Evolutionary conservation across 2,888 invertebrate species (phyloP).

Genomic region (Gnatocerus cornutus): DNA sequence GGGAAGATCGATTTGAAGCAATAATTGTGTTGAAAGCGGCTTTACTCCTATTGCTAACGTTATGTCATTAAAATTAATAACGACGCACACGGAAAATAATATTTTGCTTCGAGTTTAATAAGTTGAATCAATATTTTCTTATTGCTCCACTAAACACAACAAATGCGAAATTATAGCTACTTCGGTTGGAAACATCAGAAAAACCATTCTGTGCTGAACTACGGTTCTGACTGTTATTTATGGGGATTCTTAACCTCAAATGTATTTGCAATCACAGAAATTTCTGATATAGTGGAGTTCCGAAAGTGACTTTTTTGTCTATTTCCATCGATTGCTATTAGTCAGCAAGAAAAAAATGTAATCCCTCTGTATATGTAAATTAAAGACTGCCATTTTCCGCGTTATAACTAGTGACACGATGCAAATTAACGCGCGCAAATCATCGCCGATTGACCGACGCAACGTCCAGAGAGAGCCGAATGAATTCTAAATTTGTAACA

Average conservation of each 20-base stretch:
- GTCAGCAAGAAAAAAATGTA: too few species aligned
- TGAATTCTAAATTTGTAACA: conserved; percentile 37
- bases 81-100: conserved; percentile 11
- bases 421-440: conserved; percentile 35
- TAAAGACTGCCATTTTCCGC: too few species aligned
- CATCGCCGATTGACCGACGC: conserved; percentile 32
- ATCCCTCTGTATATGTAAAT: too few species aligned
- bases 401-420: background rate
- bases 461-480: conserved; percentile 4
- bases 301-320: background rate
- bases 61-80: conserved; percentile 30
- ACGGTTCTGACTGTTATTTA: background rate
- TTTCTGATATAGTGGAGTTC: background rate
- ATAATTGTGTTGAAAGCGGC: conserved; percentile 12
- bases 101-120: conserved; percentile 16
- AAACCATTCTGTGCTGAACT: conserved; percentile 3
- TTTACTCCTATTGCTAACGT: background rate
- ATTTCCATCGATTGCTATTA: too few species aligned
- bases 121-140: conserved; percentile 20
- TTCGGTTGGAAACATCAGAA: conserved; percentile 7
- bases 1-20: conserved; percentile 6
- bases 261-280: background rate
- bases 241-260: background rate
- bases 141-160: conserved; percentile 15
- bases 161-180: conserved; percentile 12